Evolutionary conservation across 2,888 invertebrate genomes (phyloP).

Genomic region (Trissoscelio sp.): DNA sequence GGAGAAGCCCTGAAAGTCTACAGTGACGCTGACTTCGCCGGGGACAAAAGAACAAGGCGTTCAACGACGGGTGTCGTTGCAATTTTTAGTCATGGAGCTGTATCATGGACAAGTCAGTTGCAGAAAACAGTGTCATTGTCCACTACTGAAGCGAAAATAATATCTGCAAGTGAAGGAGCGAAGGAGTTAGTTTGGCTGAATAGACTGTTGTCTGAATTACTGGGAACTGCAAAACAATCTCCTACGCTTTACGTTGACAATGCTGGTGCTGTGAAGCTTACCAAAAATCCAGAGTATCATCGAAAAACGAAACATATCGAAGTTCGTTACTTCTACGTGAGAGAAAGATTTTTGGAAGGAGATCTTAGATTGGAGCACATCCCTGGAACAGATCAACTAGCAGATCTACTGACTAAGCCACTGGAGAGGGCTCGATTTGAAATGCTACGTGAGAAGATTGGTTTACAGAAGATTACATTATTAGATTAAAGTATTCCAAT

Average conservation of each 20-base stretch:
- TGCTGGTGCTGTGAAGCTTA: constrained; percentile 31
- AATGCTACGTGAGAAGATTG: constrained; percentile 23
- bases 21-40: constrained; percentile 59
- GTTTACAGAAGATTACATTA: not conserved
- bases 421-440: constrained; percentile 15
- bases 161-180: too few species aligned
- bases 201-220: constrained; percentile 26
- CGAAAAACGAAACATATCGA: not conserved
- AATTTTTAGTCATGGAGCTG: constrained; percentile 16
- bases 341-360: constrained; percentile 62
- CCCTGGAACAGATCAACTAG: constrained; percentile 69
- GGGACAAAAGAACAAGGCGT: constrained; percentile 34
- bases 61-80: constrained; percentile 44
- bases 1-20: constrained; percentile 10
- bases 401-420: constrained; percentile 74
- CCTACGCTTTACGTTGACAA: constrained; percentile 27
- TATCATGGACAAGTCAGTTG: constrained; percentile 46
- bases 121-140: constrained; percentile 44
- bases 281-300: constrained; percentile 28
- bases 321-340: not conserved
- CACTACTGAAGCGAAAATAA: constrained; percentile 50
- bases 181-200: constrained; percentile 45
- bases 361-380: constrained; percentile 70
- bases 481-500: not conserved
- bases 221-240: not conserved